Conservation (phyloP, 2,113 vertebrate genomes). For the Australoheros scitulus region DNA sequence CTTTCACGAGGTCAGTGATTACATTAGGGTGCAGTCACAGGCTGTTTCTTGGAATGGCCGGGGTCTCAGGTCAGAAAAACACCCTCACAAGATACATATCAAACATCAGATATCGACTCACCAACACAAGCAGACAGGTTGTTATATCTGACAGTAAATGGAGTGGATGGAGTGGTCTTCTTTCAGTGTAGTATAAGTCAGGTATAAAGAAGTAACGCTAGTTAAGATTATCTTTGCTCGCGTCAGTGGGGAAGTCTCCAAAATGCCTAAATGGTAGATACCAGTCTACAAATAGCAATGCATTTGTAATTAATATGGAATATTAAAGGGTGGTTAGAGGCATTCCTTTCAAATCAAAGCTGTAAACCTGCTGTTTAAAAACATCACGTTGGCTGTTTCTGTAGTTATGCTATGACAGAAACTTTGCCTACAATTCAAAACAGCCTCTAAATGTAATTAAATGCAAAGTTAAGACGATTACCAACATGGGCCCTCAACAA, state of each 20-base stretch:
- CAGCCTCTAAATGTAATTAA: not conserved
- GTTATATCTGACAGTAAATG: constrained; percentile 1
- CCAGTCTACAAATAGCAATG: not conserved
- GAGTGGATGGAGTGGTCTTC: not conserved
- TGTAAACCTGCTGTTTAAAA: not conserved
- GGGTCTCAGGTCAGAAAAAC: constrained; percentile 62
- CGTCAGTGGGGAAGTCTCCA: not conserved
- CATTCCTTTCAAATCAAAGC: not conserved
- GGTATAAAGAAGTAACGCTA: not conserved
- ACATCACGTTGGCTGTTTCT: not conserved
- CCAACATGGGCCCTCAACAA: not conserved
- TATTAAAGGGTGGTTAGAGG: not conserved
- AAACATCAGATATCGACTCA: constrained; percentile 28
- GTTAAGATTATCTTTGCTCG: not conserved
- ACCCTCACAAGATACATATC: constrained; percentile 56
- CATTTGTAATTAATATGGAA: not conserved
- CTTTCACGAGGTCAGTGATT: constrained; percentile 70
- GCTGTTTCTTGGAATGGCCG: constrained; percentile 41
- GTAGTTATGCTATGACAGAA: not conserved
- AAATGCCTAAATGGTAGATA: not conserved
- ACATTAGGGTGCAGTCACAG: constrained; percentile 60
- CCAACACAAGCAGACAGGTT: constrained; percentile 1
- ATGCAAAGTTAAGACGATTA: not conserved
- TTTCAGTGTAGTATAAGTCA: not conserved
- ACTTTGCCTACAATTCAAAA: not conserved